Percentiles rank a stretch among this genome's conserved stretches.
Evolutionary conservation across 30 jellyfish, hydroid and myxozoan genomes (phyloP).

Genomic region (Cassiopea andromeda): DNA sequence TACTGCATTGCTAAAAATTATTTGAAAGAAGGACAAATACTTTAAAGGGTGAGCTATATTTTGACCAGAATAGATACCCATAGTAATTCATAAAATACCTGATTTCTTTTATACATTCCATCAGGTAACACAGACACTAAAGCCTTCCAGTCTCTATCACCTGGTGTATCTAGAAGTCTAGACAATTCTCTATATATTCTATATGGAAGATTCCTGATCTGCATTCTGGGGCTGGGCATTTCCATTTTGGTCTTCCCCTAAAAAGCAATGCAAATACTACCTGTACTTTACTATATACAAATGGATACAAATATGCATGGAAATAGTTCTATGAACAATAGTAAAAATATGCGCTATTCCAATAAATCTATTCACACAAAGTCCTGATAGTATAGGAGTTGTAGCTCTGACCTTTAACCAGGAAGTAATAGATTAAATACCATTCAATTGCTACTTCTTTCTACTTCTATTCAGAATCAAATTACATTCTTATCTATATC

Average conservation of each 20-base stretch:
- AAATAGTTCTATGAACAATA: neutral
- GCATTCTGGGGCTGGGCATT: conserved; percentile 55
- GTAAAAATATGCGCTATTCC: neutral
- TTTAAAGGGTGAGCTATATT: too few species aligned
- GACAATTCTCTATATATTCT: conserved; percentile 67
- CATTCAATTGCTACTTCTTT: neutral
- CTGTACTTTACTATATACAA: neutral
- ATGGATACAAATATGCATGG: neutral
- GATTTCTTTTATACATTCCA: conserved; percentile 67
- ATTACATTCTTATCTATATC: too few species aligned
- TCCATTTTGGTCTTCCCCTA: conserved; percentile 20
- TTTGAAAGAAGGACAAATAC: too few species aligned
- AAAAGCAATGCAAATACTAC: neutral
- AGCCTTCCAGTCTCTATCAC: conserved; percentile 83
- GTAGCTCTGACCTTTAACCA: neutral
- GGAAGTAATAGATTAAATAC: too few species aligned
- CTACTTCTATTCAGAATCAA: too few species aligned
- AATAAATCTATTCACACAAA: neutral
- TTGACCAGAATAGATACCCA: too few species aligned
- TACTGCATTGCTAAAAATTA: too few species aligned
- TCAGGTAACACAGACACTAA: conserved; percentile 75
- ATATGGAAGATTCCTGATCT: conserved; percentile 81
- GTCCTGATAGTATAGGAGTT: neutral
- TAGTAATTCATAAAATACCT: conserved; percentile 33
- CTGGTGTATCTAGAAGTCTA: conserved; percentile 75